A percentile compares a stretch with the other conserved stretches of the same genome.
phyloP scores from a whole-genome alignment of 2,113 vertebrate genomes.

The Varanus salvator region DNA sequence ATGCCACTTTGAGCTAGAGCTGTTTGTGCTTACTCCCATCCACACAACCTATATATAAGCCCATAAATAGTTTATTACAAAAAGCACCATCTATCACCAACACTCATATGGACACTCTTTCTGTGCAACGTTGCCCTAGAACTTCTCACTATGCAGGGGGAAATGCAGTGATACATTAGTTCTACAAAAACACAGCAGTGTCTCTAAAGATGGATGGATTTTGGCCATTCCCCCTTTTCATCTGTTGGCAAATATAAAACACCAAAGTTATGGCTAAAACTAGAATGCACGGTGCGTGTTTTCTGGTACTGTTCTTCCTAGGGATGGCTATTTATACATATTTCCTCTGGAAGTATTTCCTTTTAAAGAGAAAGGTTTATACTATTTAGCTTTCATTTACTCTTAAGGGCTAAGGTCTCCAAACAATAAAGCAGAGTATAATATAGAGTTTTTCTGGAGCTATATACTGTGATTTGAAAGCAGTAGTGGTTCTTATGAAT shows the following conservation, averaged over 20 bases:
- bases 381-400: conserved; percentile 38
- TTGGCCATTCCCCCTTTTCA: neutral
- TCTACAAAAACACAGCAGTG: neutral
- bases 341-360: conserved; percentile 27
- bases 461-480: neutral
- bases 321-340: neutral
- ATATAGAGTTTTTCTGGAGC: conserved; percentile 35
- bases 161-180: neutral
- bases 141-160: neutral
- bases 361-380: conserved; percentile 29
- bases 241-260: conserved; percentile 2
- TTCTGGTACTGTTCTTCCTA: neutral
- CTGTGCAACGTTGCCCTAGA: neutral
- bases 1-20: neutral
- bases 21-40: neutral
- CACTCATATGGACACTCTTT: neutral
- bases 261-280: neutral
- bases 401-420: conserved; percentile 28
- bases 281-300: conserved; percentile 12
- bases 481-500: conserved; percentile 38
- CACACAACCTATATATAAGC: neutral
- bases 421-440: conserved; percentile 23
- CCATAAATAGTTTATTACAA: neutral
- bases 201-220: neutral
- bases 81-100: neutral